Evolutionary conservation across 2,888 invertebrate genomes (phyloP), one percentile per base, ranked within the genome.

Genomic region (Zaprionus lineosus): DNA sequence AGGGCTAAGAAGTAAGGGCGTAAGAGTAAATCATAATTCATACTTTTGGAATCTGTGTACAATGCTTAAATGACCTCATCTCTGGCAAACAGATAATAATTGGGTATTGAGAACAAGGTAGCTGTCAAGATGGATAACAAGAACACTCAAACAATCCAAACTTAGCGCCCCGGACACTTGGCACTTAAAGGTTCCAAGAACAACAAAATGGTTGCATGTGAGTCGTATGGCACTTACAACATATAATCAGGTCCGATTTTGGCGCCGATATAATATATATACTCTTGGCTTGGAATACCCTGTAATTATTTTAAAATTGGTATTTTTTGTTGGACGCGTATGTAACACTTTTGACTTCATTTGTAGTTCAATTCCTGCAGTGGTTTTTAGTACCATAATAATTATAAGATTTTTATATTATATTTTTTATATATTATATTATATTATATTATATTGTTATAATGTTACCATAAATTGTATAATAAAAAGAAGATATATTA

Each of bases 71-170:
- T 9, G 21, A 5, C 9, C 41, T 53, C 31, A 34, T 33, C 21
- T 41, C 2, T 6, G 39, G 62, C 26, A 8, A 8, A 19, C 21
- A 51, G 61, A 33, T 41, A 64, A 19, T 43, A 81, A 68, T 51
- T 65, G 77, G 74, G 74, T 65, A 65, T 76, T 43, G 47, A 53
- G 76, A 43, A 59, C 84, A 83, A 83, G 76, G 76, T 51, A 43
- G 79, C n/a, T 31, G 34, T 48, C 21, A 52, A 47, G 37, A 12
- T 48, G 43, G 29, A 26, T 0, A 16, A 4, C 5, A 29, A 8
- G 16, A 34, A 18, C 11, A 31, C 12, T 7, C 56, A 9, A 36
- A 59, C 47, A 64, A 36, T 26, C 16, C 12, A 29, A 37, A 24
- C 12, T 40, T 34, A 31, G 31, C 44, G 43, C 12, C 11, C 31